Conservation (phyloP, 2,888 invertebrate genomes). For the Atrina japonica region DNA sequence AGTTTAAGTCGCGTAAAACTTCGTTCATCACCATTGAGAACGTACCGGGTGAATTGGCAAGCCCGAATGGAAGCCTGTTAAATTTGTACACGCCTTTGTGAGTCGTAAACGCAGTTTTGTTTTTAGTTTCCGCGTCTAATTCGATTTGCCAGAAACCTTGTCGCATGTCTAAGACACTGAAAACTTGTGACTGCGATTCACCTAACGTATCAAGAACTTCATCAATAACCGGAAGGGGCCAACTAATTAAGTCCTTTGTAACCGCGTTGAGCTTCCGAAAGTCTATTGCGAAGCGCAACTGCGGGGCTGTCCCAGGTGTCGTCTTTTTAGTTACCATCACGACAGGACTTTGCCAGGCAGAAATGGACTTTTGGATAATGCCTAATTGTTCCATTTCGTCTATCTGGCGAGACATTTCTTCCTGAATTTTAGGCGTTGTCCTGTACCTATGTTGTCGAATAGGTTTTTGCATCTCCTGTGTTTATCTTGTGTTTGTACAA, state of each 20-base stretch:
- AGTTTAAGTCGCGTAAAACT: constrained; percentile 11
- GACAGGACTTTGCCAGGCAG: constrained; percentile 5
- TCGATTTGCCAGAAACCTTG: constrained; percentile 6
- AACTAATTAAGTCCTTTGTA: constrained; percentile 3
- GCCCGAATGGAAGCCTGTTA: constrained; percentile 47
- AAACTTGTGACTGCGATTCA: constrained; percentile 6
- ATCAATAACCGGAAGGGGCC: constrained; percentile 9
- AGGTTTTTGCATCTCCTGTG: constrained; percentile 2
- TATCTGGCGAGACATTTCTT: neutral
- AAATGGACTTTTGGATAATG: constrained; percentile 21
- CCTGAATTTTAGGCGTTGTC: constrained; percentile 2
- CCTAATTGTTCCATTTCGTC: constrained; percentile 16
- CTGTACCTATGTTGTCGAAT: constrained; percentile 3
- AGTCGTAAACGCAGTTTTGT: constrained; percentile 21
- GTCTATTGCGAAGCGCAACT: constrained; percentile 6
- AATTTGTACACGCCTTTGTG: constrained; percentile 49
- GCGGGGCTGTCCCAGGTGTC: neutral
- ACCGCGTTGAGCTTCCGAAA: constrained; percentile 4
- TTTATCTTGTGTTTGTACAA: neutral
- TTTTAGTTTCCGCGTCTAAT: constrained; percentile 7
- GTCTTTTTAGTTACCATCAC: constrained; percentile 11
- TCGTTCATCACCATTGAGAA: constrained; percentile 49
- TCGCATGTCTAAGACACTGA: constrained; percentile 9
- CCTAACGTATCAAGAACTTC: constrained; percentile 17
- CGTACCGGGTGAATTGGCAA: constrained; percentile 32